Evolutionary conservation across 1,140 invertebrate species (phyloP), one percentile per base, ranked within the genome.

Genomic region (Bombus fervidus): DNA sequence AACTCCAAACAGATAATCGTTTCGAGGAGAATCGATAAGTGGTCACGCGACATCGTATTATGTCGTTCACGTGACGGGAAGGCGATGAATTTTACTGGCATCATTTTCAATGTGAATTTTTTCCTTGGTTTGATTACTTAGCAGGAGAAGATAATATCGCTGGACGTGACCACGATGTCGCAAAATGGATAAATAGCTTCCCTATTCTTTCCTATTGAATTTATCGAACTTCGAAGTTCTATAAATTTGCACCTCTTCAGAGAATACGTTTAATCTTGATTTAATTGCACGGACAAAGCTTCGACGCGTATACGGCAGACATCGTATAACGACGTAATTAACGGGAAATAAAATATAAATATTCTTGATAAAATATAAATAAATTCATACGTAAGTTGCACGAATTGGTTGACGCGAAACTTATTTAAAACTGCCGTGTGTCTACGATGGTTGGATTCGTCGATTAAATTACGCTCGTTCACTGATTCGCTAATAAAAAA

Each of bases 11-110:
- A 43, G 43, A 81, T 81, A 72, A 81, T 73, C 78, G 57, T 74
- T 72, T 41, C n/a, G 59, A 73, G 59, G 18, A 43, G 83, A n/a
- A 59, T 62, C 76, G 37, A 64, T 76, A 66, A 83, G 72, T 81
- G 87, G 66, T n/a, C 47, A 72, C 43, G 4, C 31, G 59, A 57
- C 85, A 71, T 77, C 69, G 59, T 53, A 72, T 84, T 59, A 41
- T 13, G 68, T 15, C 4, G 41, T 28, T 41, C 64, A 62, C 53
- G 28, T 77, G 78, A 87, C 75, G 69, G 12, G 12, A 41, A 25
- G 9, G 37, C 57, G 28, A 72, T 28, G 9, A 57, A 9, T 10
- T 47, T 53, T 53, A 22, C 47, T 41, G 25, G 2, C 25, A 66
- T 28, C 15, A 57, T 15, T n/a, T 25, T 43, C 28, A n/a, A 5